Evolutionary conservation across 2,797 vertebrate genomes (phyloP), one percentile per base, ranked within the genome.

Genomic region (Synanceia verrucosa): DNA sequence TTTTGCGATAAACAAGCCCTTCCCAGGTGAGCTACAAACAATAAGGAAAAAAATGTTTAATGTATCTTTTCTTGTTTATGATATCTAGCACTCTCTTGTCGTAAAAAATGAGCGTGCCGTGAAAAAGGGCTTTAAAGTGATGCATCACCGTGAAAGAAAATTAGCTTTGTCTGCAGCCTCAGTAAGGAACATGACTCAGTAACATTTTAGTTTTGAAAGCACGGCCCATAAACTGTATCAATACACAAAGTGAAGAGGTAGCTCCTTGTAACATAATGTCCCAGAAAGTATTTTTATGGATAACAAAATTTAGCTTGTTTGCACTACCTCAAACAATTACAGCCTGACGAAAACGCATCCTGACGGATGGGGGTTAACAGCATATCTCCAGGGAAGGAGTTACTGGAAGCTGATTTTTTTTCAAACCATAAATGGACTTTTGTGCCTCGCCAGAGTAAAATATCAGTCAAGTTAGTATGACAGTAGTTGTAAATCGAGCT

Each of bases 241-340:
- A 33, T 46, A 60, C 23, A 63, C 70, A 62, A 72, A 65, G 60
- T 78, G 67, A 70, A 76, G 65, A 57, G 31, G 65, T 33, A 37
- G 46, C 52, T 53, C 19, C 53, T 51, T 12, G 19, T 81, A 64
- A 70, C 73, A 33, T 69, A 31, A 78, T 76, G 24, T 60, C 78
- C 23, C 48, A 60, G 36, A 65, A 80, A 65, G 50, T 57, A 13
- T 65, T 64, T 67, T 73, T 60, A 76, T 74, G 59, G 56, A 29
- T 51, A 76, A 53, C 31, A 51, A 65, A 59, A 79, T 76, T 29
- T 10, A n/a, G n/a, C 85, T 79, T 76, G 66, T 84, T 87, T 81
- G 66, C 56, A 29, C 9, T 33, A 39, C 29, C 63, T 34, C 43
- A 71, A 70, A 72, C 44, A 61, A 70, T 76, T 44, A 65, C 28